Conservation (phyloP, 53 echinoderm and acorn worm species). For the Echinarachnius parma region DNA sequence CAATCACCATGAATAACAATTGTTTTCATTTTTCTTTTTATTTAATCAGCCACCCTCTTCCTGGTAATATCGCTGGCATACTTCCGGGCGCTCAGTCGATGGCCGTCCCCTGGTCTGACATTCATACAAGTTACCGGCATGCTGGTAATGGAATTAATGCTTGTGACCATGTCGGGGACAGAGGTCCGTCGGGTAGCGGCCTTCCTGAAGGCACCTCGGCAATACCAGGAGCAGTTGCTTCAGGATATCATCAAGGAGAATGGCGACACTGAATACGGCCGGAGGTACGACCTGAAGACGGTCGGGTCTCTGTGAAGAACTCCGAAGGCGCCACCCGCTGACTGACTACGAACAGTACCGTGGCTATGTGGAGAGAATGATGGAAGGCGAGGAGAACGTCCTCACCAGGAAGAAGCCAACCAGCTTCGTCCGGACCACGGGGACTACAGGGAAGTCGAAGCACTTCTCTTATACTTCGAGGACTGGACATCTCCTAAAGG, state of each 20-base stretch:
- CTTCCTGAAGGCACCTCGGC: constrained; percentile 39
- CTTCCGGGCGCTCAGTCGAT: constrained; percentile 16
- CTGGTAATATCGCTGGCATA: not conserved
- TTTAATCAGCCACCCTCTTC: no score
- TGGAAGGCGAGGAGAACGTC: constrained; percentile 60
- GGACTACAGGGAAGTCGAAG: constrained; percentile 70
- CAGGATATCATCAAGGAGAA: constrained; percentile 48
- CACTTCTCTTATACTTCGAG: constrained; percentile 39
- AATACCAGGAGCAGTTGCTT: constrained; percentile 50
- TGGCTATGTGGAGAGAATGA: constrained; percentile 54
- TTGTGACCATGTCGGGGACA: not conserved
- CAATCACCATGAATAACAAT: no score
- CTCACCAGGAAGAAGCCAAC: constrained; percentile 48
- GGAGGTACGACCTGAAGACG: constrained; percentile 30
- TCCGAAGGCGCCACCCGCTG: constrained; percentile 55
- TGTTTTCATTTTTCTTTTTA: no score
- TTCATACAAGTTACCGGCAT: not conserved
- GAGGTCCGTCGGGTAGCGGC: not conserved
- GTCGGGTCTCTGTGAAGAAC: constrained; percentile 58
- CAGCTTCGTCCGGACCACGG: constrained; percentile 54
- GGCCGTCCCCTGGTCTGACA: not conserved
- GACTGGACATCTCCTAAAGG: no score
- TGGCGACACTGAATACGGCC: constrained; percentile 65
- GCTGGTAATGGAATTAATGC: not conserved
- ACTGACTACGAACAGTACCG: constrained; percentile 62